Percentiles rank a stretch among this genome's conserved stretches.
These are phyloP conservation scores for Heliconius aoede DNA, from an alignment of 2,888 invertebrate species.

Conservation along the genomic window DNA sequence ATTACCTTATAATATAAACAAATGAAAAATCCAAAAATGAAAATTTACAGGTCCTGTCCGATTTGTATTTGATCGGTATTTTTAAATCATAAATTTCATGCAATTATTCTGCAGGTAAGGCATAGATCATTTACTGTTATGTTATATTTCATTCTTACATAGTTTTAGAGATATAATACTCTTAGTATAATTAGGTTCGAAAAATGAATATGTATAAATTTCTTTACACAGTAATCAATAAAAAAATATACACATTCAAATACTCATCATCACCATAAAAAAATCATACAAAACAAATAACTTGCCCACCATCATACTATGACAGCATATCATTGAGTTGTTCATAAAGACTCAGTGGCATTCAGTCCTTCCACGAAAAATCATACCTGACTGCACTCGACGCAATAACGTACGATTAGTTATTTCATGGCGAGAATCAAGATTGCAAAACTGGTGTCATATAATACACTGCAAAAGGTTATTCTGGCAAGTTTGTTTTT, in stretches of 20 bases:
- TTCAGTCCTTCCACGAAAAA: conserved; percentile 34
- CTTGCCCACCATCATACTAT: not conserved
- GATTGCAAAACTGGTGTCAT: conserved; percentile 25
- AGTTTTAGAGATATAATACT: no score
- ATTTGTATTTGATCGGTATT: no score
- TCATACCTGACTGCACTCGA: conserved; percentile 26
- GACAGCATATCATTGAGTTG: conserved; percentile 12
- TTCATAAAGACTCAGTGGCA: conserved; percentile 18
- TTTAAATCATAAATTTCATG: no score
- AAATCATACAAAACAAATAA: not conserved
- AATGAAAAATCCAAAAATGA: no score
- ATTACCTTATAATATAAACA: no score
- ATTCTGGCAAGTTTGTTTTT: conserved; percentile 22
- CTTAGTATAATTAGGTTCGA: no score
- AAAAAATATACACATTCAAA: not conserved
- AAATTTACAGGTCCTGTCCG: no score
- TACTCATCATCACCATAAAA: no score
- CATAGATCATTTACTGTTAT: no score
- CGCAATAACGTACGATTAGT: conserved; percentile 15
- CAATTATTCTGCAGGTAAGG: no score
- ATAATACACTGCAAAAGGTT: conserved; percentile 22
- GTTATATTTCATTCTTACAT: no score
- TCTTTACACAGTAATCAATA: not conserved
- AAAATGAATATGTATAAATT: not conserved
- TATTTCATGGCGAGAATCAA: conserved; percentile 21